Base-by-base conservation (phyloP, 2,888 invertebrate species). In the Heliconius erato region DNA sequence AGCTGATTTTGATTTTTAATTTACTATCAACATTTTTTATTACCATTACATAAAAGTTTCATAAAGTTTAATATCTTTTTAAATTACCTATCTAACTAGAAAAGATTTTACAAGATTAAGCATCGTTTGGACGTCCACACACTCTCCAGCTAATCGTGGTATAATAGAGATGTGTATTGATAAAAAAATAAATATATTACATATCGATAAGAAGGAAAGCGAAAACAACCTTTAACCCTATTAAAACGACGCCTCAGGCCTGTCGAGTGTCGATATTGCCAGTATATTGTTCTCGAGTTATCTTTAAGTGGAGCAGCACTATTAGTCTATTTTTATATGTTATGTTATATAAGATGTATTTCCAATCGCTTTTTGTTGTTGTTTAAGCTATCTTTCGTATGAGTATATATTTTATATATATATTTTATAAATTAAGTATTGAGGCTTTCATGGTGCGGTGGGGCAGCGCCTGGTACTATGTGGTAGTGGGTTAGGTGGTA, bases 261-360 rank as follows among this genome's bases (percentile, higher is more conserved):
- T 35, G 3, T 63, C 63, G 59, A 63, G 23, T 76, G 35, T 16
- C 9, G 32, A 59, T 59, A 11, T 59, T 23, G 32, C 9, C 32
- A 44, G 40, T 63, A 9, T n/a, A 76, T 76, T 76, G 63, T 76
- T 76, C 63, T 35, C 59, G n/a, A 35, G 59, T 76, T 35, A 63
- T 63, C 59, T 3, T 12, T n/a, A 19, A 59, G 76, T 76, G n/a
- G 79, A 79, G 54, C 79, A 59, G 44, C 28, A 28, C 65, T 79
- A 77, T 83, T 81, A 83, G 28, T 26, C 78, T 54, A 69, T 80
- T 79, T 40, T 80, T 82, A 35, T 78, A 80, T 80, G 40, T 40
- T 40, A 74, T 65, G 54, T 81, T 78, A 83, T 71, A 79, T 81
- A 81, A 83, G 3, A n/a, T 28, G 28, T n/a, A 63, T 28, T 74